Conservation (phyloP, 2,113 vertebrate genomes). For the Sitta europaea region DNA sequence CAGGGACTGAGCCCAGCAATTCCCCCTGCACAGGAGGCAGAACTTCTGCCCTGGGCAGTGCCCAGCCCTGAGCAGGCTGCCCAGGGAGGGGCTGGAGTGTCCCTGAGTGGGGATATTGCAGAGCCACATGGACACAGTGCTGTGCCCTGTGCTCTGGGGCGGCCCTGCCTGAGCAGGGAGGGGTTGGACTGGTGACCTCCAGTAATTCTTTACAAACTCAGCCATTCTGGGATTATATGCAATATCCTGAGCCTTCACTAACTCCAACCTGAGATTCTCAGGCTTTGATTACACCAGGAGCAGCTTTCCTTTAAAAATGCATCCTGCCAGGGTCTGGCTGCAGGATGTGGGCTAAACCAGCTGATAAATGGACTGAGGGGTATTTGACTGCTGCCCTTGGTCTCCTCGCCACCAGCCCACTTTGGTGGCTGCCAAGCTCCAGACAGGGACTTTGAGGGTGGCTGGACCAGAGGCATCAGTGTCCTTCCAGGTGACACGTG, state of each 20-base stretch:
- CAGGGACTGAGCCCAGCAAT: neutral
- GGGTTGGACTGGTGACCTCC: neutral
- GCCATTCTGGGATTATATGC: neutral
- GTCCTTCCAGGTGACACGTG: neutral
- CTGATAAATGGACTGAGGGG: neutral
- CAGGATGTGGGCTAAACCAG: neutral
- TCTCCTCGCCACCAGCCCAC: neutral
- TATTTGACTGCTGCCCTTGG: neutral
- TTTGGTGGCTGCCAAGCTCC: fast-evolving
- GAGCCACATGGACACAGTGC: neutral
- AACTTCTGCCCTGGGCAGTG: neutral
- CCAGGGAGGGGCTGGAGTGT: neutral
- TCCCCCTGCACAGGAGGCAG: neutral
- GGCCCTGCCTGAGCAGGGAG: neutral
- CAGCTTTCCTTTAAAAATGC: neutral
- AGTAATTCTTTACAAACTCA: neutral
- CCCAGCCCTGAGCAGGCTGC: neutral
- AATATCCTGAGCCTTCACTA: neutral
- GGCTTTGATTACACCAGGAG: neutral
- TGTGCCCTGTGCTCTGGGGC: neutral
- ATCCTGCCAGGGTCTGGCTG: neutral
- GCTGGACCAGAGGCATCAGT: neutral
- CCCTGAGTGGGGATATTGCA: neutral
- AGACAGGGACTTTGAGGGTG: neutral
- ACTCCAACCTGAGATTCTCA: neutral